Evolutionary conservation across 2,888 invertebrate species (phyloP), one percentile per base, ranked within the genome.

Genomic region (Dastarcus helophoroides): DNA sequence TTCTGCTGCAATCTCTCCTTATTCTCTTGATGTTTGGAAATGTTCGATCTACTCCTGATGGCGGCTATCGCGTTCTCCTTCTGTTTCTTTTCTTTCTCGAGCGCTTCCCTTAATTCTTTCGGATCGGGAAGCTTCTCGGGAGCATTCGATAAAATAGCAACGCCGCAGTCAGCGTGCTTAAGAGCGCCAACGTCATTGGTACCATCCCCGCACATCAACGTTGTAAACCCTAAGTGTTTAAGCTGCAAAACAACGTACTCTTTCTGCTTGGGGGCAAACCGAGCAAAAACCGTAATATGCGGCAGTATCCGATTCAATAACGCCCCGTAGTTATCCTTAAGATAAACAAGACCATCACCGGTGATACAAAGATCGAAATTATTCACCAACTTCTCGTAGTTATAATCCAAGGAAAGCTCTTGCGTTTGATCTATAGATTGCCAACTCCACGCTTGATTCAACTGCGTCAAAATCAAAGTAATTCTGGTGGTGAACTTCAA

Each of bases 141-240:
- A 0, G 82, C 81, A 58, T 83, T 84, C 3, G 90, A 79, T 26
- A 93, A 61, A 47, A 93, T 79, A 0, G 93, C 91, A 10, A 93
- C 91, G 26, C 91, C 91, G n/a, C 76, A 94, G 63, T 98, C 83
- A 16, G 98, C 94, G 63, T 99, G 98, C 63, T 98, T 99, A 28
- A 99, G 65, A 3, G 94, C 94, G 10, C 98, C 98, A 7, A 99
- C 98, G 64, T 99, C 98, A 59, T 99, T 99, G 2, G 99, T 99
- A 31, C 99, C 99, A 65, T 99, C 99, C 2, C 99, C 98, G 56
- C 98, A 99, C 99, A 99, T 99, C 2, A 99, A 67, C 0, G 95
- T 93, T 3, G 76, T 75, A 52, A 76, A 89, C 3, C 98, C 98
- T 7, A 85, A 64, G 15, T 76, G 71, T 56, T 91, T 95, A 30